Conservation (phyloP, 1,140 invertebrate species). For the Trigoniulus corallinus region DNA sequence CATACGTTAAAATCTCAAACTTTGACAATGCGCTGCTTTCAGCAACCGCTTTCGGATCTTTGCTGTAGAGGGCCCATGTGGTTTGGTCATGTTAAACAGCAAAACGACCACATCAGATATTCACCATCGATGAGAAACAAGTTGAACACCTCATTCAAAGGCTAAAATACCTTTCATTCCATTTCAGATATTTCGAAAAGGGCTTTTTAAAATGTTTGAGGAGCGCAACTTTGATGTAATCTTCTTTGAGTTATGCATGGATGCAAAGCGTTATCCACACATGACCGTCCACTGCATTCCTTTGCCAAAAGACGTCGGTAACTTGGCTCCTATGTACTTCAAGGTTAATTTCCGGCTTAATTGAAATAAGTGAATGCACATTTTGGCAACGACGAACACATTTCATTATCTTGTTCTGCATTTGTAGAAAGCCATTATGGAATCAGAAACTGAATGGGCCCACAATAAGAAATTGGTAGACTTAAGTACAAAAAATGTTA, state of each 20-base stretch:
- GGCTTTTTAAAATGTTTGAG: conserved; percentile 58
- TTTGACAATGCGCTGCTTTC: no score
- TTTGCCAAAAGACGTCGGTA: conserved; percentile 57
- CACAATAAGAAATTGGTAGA: conserved; percentile 90
- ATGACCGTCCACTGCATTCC: conserved; percentile 79
- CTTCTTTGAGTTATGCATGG: conserved; percentile 75
- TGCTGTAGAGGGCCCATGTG: no score
- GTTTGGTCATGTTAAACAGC: no score
- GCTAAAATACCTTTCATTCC: conserved; percentile 1
- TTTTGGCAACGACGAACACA: no score
- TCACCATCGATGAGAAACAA: no score
- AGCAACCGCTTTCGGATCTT: no score
- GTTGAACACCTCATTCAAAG: no score
- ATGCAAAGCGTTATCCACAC: conserved; percentile 58
- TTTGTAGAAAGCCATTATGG: conserved; percentile 71
- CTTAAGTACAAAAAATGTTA: conserved; percentile 46
- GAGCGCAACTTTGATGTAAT: conserved; percentile 52
- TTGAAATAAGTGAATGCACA: not conserved
- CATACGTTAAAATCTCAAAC: no score
- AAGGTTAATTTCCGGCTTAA: no score
- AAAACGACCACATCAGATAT: no score
- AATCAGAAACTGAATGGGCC: conserved; percentile 87
- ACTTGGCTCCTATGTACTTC: conserved; percentile 85
- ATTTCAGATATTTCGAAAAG: conserved; percentile 45
- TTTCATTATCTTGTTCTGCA: conserved; percentile 6